A percentile compares a stretch with the other conserved stretches of the same genome.
Conservation (phyloP, 2,888 invertebrate genomes). For the Polydrusus tereticollis region DNA sequence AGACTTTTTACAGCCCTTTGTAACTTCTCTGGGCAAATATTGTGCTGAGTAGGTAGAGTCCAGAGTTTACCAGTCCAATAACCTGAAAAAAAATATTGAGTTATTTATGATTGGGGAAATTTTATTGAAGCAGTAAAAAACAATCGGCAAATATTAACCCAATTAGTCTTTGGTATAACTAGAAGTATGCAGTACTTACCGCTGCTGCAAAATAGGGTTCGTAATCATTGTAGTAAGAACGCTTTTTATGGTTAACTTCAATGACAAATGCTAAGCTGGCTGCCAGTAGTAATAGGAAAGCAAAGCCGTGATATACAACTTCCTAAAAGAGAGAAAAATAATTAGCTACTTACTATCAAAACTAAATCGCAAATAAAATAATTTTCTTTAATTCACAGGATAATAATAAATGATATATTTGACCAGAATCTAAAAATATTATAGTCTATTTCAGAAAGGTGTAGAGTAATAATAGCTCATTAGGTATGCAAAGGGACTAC, state of each 20-base stretch:
- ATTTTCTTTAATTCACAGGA: too few relatives aligned
- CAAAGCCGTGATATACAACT: constrained; percentile 84
- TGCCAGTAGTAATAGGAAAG: constrained; percentile 78
- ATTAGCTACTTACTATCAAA: not conserved
- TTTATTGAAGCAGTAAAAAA: too few relatives aligned
- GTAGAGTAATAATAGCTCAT: too few relatives aligned
- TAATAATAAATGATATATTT: too few relatives aligned
- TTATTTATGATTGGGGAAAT: not conserved
- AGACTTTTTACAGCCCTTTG: constrained; percentile 74
- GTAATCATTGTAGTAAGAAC: constrained; percentile 67
- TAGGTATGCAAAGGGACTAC: too few relatives aligned
- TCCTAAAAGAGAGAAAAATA: constrained; percentile 72
- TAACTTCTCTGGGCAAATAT: constrained; percentile 83
- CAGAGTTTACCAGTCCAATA: constrained; percentile 80
- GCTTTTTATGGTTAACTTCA: constrained; percentile 72
- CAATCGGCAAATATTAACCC: too few relatives aligned
- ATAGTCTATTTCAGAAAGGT: too few relatives aligned
- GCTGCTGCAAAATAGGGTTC: constrained; percentile 80
- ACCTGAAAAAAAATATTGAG: constrained; percentile 71
- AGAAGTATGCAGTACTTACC: constrained; percentile 69
- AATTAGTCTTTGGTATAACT: too few relatives aligned
- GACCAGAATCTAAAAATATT: too few relatives aligned
- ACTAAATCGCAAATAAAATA: not conserved
- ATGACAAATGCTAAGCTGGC: constrained; percentile 79
- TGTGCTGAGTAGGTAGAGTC: constrained; percentile 81